Evolutionary conservation across 1,140 invertebrate species (phyloP), one percentile per base, ranked within the genome.

Genomic region (Proales similis): DNA sequence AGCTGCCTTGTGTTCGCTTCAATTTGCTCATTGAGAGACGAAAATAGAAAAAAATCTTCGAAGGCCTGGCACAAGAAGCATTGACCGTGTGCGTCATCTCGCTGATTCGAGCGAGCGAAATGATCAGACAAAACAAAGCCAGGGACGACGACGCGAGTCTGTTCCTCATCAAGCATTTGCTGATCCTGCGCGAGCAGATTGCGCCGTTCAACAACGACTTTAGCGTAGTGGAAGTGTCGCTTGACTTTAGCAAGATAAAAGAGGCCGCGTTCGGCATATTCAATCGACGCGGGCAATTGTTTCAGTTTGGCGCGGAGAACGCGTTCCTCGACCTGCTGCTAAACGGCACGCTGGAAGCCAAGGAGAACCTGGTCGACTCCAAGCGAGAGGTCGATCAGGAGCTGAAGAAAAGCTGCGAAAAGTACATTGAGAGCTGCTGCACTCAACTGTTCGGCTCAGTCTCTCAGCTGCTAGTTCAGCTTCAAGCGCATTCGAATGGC

Each of bases 131-230:
- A 48, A 68, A 71, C 48, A 74, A 74, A 67, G 71, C 72, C 36
- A 51, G 64, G 3, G 71, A 79, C 4, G 78, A 94, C n/a, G 92
- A 99, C 77, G 90, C 88, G 0, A 84, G 89, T 70, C 77, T 98
- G 5, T 99, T 99, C 76, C 84, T 96, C 74, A 91, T 98, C 29
- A 98, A 98, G 76, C 94, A 98, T 79, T 77, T 99, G 38, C 77
- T 99, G 2, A 98, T 98, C 48, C 75, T 98, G 0, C 75, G 94
- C 19, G 94, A 99, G 72, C 94, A 98, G 77, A 96, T 97, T 32
- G 89, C 91, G 0, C 93, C 94, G 0, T 99, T 97, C 72, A 91
- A 96, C 76, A 88, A 94, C 0, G 90, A 95, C 69, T 92, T 94
- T 69, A 85, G 88, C 0, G 82, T 92, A 0, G 87, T 88, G 72